Conservation (phyloP, 1,140 invertebrate genomes). For the Bombus huntii region DNA sequence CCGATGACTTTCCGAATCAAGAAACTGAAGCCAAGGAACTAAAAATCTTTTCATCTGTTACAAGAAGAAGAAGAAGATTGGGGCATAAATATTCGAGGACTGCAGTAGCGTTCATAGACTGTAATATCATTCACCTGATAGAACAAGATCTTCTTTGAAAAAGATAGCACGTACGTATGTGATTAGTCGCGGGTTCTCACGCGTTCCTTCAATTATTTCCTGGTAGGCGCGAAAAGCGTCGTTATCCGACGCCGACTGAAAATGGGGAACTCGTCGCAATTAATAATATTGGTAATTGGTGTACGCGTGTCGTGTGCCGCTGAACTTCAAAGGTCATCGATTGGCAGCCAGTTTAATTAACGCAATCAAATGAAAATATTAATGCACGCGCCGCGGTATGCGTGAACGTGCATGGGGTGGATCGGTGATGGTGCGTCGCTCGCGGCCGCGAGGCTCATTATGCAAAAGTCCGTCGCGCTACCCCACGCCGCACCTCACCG, state of each 20-base stretch:
- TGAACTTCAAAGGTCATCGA: conserved; percentile 77
- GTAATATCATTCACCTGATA: too few relatives aligned
- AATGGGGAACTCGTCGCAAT: conserved; percentile 67
- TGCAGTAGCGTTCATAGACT: too few relatives aligned
- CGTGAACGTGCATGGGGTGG: conserved; percentile 40
- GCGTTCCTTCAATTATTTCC: conserved; percentile 37
- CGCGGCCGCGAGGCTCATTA: conserved; percentile 72
- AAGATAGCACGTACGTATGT: background rate
- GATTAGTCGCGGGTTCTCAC: background rate
- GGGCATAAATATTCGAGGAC: background rate
- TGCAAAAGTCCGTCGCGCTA: conserved; percentile 75
- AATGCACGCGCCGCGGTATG: conserved; percentile 47
- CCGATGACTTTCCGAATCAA: background rate
- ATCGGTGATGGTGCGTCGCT: conserved; percentile 9
- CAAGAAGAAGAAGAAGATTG: background rate
- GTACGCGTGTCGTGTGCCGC: conserved; percentile 65
- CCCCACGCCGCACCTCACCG: background rate
- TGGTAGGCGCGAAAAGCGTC: conserved; percentile 17
- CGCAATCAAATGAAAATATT: conserved; percentile 80
- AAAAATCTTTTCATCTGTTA: too few relatives aligned
- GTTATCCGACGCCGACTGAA: conserved; percentile 37
- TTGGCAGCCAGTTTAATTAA: conserved; percentile 76
- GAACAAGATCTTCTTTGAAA: too few relatives aligned
- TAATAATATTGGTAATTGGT: conserved; percentile 73
- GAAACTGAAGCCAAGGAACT: background rate